Evolutionary conservation across 2,888 invertebrate species (phyloP), one percentile per base, ranked within the genome.

Genomic region (Drosophila falleni): DNA sequence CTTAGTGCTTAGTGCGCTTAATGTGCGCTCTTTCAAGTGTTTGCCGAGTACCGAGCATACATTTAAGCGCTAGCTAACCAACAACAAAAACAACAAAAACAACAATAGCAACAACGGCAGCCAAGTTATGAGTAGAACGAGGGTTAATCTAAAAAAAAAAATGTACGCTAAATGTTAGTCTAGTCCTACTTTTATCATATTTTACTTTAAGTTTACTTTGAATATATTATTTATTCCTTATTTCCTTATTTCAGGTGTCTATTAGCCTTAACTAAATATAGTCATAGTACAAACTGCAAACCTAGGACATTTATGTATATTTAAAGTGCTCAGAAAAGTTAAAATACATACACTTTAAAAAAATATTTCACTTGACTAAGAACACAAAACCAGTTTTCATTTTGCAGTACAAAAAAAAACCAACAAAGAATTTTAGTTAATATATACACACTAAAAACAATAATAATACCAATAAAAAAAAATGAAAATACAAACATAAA

Each of bases 1-100:
- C 33, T 26, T 58, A 41, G 29, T 64, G 64, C 56, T 61, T 47
- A 69, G 74, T 61, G 67, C 67, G 70, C 71, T 69, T 80, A 74
- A 77, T 74, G 77, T 64, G 66, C 71, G 50, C 67, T 54, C 64
- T 70, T 73, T 76, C 70, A 63, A 75, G 73, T 78, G 79, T 73
- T 74, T 74, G 74, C 68, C 56, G 66, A 73, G 74, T 70, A 67
- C 41, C 42, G 42, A 71, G 65, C 55, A 63, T 44, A 71, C 78
- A 56, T 71, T 63, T 49, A 75, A 58, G 54, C 59, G 46, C 33
- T 53, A 44, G 51, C 56, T 46, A 56, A 37, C 35, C 54, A 64
- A 33, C 35, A 56, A 26, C 53, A 64, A 11, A 37, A 60, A 10
- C 51, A 44, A 23, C 51, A 49, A 39, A 49, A 31, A n/a, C 44